A percentile compares a stretch with the other conserved stretches of the same genome.
Evolutionary conservation across 2,797 vertebrate species (phyloP).

Genomic region (Champsocephalus esox): DNA sequence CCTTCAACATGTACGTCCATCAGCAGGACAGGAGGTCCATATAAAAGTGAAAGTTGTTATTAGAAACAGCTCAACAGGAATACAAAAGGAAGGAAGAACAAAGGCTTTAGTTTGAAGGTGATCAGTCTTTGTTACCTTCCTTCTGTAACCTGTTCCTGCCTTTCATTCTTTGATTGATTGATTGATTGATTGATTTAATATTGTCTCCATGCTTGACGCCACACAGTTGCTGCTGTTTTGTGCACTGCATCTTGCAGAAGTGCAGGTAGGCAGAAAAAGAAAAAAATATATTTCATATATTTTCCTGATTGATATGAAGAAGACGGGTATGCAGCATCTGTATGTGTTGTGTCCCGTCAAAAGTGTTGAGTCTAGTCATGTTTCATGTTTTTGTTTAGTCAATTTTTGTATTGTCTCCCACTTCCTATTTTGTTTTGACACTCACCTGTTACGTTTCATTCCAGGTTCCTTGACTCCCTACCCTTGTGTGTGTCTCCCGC

Average conservation of each 20-base stretch:
- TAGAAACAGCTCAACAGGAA: not conserved
- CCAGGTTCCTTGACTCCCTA: too few species aligned
- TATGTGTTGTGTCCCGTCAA: too few species aligned
- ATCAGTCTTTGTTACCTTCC: not conserved
- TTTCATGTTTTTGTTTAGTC: too few species aligned
- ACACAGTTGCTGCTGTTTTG: not conserved
- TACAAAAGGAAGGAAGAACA: not conserved
- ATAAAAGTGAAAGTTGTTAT: not conserved
- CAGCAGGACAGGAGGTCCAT: not conserved
- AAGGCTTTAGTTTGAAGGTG: not conserved
- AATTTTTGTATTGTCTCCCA: too few species aligned
- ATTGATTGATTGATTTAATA: not conserved
- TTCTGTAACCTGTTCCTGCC: not conserved
- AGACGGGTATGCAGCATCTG: not conserved
- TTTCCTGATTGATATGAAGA: not conserved
- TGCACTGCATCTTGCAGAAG: not conserved
- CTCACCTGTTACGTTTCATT: too few species aligned
- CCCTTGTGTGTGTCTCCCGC: too few species aligned
- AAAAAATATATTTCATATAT: not conserved
- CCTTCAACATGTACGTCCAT: constrained; percentile 18
- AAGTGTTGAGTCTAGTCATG: too few species aligned
- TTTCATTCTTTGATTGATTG: not conserved
- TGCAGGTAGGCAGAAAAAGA: not conserved
- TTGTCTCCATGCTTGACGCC: not conserved
- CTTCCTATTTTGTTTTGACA: too few species aligned